Evolutionary conservation across 1,140 invertebrate species (phyloP), one percentile per base, ranked within the genome.

Genomic region (Neuroterus valhalla): DNA sequence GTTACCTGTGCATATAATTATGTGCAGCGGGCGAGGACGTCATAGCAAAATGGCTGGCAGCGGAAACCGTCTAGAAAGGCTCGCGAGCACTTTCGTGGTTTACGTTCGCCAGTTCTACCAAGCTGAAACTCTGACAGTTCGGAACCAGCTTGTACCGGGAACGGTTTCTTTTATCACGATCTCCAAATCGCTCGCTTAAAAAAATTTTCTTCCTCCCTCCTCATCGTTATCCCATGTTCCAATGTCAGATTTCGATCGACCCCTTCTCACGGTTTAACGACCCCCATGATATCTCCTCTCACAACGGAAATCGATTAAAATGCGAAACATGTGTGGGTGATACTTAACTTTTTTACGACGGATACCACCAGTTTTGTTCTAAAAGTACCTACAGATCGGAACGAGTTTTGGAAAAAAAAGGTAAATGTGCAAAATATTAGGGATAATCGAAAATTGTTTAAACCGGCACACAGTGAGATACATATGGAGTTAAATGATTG

Each of bases 111-210:
- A 46, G 14, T n/a, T 66, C 8, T 52, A 62, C n/a, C 52, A 55
- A 15, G 48, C 68, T 77, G 55, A 75, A 78, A 79, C 79, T 85
- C 68, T 77, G 55, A 75, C 80, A 79, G 80, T 85, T 85, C 77
- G 72, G 76, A 81, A 84, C 71, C 74, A 78, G 14, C 78, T 76
- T 70, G 78, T 79, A 80, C 80, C 78, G 79, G 74, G 77, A 66
- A 78, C 77, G 68, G 70, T 46, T 67, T 71, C 48, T 42, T 68
- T 11, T 45, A 14, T 44, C 11, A 70, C 68, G 12, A 38, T 38
- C 10, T 38, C 10, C 10, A 8, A 38, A 38, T n/a, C n/a, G n/a
- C 0, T 38, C 31, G 6, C 31, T 8, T 5, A 38, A 38, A 38
- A 38, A 38, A 38, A 31, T 15, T 11, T 8, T 55, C 19, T 55